Evolutionary conservation across 1,140 invertebrate genomes (phyloP).

Genomic region (Bombyx mandarina): DNA sequence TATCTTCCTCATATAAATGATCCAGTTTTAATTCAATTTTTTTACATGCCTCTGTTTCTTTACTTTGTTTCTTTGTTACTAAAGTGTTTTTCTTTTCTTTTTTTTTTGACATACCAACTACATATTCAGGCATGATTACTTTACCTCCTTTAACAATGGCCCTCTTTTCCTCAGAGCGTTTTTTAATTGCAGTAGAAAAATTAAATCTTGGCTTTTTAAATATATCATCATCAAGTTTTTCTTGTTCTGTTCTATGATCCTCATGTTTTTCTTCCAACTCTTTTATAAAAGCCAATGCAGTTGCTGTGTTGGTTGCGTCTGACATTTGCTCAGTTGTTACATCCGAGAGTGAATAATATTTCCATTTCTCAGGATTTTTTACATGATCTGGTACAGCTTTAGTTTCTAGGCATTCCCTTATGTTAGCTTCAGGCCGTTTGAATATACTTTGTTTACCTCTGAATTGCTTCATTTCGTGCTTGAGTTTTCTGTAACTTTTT

Average conservation of each 20-base stretch:
- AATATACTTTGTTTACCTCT: conserved; percentile 84
- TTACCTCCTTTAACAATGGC: conserved; percentile 76
- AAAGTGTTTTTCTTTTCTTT: conserved; percentile 39
- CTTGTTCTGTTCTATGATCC: conserved; percentile 17
- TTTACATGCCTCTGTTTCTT: conserved; percentile 22
- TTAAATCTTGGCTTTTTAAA: conserved; percentile 68
- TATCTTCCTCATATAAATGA: conserved; percentile 74
- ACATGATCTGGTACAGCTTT: conserved; percentile 77
- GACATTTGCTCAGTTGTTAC: conserved; percentile 80
- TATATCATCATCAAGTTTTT: conserved; percentile 28
- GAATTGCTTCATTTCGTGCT: conserved; percentile 72
- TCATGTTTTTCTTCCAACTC: conserved; percentile 73
- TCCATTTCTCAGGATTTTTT: conserved; percentile 84
- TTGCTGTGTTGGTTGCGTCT: conserved; percentile 79
- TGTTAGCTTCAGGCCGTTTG: conserved; percentile 77
- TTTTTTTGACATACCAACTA: conserved; percentile 78
- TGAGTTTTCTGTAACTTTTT: conserved; percentile 37
- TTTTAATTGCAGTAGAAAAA: conserved; percentile 43
- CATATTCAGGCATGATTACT: conserved; percentile 84
- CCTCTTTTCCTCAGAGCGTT: conserved; percentile 51
- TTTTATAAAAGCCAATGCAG: conserved; percentile 79
- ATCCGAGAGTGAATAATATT: conserved; percentile 81
- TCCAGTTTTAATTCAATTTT: conserved; percentile 65
- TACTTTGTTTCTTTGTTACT: conserved; percentile 20
- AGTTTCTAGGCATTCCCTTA: conserved; percentile 68